Evolutionary conservation across 2,888 invertebrate species (phyloP), one percentile per base, ranked within the genome.

Genomic region (Panorpa germanica): DNA sequence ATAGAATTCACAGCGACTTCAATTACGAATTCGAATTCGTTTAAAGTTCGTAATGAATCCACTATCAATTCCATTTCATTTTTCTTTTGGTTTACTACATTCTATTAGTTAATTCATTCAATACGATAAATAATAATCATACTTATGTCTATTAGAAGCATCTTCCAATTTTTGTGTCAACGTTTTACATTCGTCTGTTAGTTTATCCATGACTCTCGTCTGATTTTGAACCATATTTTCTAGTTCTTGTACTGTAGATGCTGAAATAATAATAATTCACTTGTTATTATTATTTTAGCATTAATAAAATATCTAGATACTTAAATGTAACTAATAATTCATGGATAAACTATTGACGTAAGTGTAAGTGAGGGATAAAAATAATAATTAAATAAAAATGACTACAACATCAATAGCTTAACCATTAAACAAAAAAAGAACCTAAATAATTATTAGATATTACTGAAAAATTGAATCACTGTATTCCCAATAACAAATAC

Each of bases 181-280:
- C 59, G 67, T 67, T 64, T 78, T 82, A 67, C 83, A 83, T 65
- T 85, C 82, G 53, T 66, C 68, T 53, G 81, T 80, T 60, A 85
- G 71, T 71, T 77, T 82, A 66, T 81, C 81, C 75, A 83, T 78
- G 71, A 82, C 77, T 70, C 74, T 74, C 70, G 78, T 81, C 72
- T 85, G 83, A 61, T 75, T 78, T 61, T 74, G 75, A 63, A 85
- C 72, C 74, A 81, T 75, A 57, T 73, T 70, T 68, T 83, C 83
- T 63, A 85, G 72, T 63, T 78, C 81, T 63, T 73, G 72, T 60
- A 83, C 81, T 53, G 80, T 82, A 63, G 76, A 74, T 67, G 73
- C 82, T 82, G 74, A 61, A 71, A 67, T n/a, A n/a, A n/a, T n/a
- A n/a, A n/a, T n/a, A n/a, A 45, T 45, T 43, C 35, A 38, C 37